Evolutionary conservation across 2,797 vertebrate genomes (phyloP).

Genomic region (Botia almorhae): DNA sequence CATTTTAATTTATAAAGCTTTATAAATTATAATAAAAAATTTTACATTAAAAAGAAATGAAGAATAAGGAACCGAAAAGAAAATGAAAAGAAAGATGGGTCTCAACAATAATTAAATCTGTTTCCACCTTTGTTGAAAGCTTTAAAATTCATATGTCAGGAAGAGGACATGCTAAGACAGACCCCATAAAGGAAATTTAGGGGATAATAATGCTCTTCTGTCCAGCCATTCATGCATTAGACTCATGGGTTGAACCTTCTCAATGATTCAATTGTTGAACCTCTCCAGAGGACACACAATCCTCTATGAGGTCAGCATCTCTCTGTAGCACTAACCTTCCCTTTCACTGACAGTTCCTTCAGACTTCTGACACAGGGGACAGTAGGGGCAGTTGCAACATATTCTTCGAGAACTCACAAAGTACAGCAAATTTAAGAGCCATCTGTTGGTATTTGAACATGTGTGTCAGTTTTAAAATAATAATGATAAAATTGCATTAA

Average conservation of each 20-base stretch:
- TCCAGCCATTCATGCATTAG: constrained; percentile 51
- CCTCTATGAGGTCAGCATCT: constrained; percentile 4
- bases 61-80: constrained; percentile 18
- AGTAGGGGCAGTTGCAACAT: too few species aligned
- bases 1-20: constrained; percentile 36
- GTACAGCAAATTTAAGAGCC: too few species aligned
- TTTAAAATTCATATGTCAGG: constrained; percentile 45
- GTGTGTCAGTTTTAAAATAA: too few species aligned
- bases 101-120: constrained; percentile 33
- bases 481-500: too few species aligned
- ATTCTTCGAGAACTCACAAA: too few species aligned
- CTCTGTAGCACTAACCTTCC: constrained; percentile 1
- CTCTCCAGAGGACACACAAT: constrained; percentile 43
- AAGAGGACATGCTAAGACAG: constrained; percentile 31
- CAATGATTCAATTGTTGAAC: constrained; percentile 36
- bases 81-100: constrained; percentile 61
- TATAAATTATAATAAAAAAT: constrained; percentile 24
- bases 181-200: constrained; percentile 44
- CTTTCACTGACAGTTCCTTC: not conserved
- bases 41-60: constrained; percentile 35
- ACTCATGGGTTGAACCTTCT: constrained; percentile 15
- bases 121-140: constrained; percentile 21
- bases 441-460: too few species aligned
- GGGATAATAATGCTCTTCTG: constrained; percentile 51
- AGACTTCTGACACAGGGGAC: not conserved